Evolutionary conservation across 1,140 invertebrate species (phyloP), one percentile per base, ranked within the genome.

Genomic region (Drosophila kohkoa): DNA sequence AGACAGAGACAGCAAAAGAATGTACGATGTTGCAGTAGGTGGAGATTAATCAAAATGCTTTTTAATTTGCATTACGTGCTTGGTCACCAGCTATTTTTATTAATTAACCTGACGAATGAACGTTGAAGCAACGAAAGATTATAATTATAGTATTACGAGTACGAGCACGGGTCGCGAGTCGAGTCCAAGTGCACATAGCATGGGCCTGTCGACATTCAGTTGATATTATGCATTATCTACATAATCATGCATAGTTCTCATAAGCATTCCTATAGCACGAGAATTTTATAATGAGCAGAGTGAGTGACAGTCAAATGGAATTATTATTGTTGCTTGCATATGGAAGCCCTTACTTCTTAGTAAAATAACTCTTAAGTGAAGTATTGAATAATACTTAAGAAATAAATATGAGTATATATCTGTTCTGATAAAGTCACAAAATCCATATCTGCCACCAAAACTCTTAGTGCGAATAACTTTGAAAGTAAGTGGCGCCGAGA

Each of bases 21-120:
- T 52, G 48, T 41, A 52, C 25, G 46, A 55, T 71, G 68, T 52
- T 68, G 57, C 69, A 81, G 81, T 85, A 85, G 81, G 81, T 81
- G 77, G 78, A 85, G 75, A 85, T 79, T 81, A 75, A 81, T 85
- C 67, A 77, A 65, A 73, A 75, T 78, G 78, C 75, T 87, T 77
- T 85, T 85, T 87, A 86, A 85, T 75, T 85, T 79, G 75, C 82
- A 87, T 81, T 86, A 85, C 82, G 82, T 85, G 82, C 82, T 82
- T 64, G 82, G 82, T 83, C 77, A 83, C 57, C 74, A 81, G 81
- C 73, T 85, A 85, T 71, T 83, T 80, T 80, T 75, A 70, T 81
- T 86, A 85, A 86, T 85, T 85, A 85, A 86, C 78, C 77, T 72
- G 81, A 79, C 72, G 80, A 76, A 82, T 83, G 71, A 71, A 79